phyloP scores from a whole-genome alignment of 2,113 vertebrate genomes.

The Platichthys stellatus region DNA sequence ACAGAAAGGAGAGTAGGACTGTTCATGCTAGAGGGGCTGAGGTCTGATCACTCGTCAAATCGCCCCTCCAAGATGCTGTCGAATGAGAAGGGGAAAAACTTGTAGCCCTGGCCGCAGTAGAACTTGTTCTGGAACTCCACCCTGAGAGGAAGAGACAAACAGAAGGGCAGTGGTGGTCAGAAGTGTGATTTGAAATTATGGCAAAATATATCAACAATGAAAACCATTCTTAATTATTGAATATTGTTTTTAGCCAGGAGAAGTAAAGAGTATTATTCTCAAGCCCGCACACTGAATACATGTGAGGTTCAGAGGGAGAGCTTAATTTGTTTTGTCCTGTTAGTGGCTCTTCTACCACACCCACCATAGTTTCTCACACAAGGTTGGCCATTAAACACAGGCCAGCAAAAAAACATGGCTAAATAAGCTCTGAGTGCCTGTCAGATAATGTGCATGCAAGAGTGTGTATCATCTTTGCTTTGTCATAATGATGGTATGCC shows the following conservation, averaged over 20 bases:
- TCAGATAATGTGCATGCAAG: no score
- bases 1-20: neutral
- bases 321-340: no score
- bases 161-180: neutral
- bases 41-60: conserved; percentile 86
- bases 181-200: neutral
- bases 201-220: neutral
- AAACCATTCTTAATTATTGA: neutral
- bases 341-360: no score
- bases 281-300: no score
- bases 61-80: conserved; percentile 93
- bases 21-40: neutral
- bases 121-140: conserved; percentile 99
- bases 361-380: no score
- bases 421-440: no score
- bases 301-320: no score
- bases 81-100: conserved; percentile 97
- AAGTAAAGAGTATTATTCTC: neutral
- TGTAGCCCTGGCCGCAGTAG: conserved; percentile 94
- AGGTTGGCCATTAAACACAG: no score
- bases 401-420: no score
- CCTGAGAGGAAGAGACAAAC: conserved; percentile 79
- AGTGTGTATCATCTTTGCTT: no score
- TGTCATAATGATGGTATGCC: no score
- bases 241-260: neutral